Conservation (phyloP, 2,888 invertebrate species). For the Agonum fuliginosum region DNA sequence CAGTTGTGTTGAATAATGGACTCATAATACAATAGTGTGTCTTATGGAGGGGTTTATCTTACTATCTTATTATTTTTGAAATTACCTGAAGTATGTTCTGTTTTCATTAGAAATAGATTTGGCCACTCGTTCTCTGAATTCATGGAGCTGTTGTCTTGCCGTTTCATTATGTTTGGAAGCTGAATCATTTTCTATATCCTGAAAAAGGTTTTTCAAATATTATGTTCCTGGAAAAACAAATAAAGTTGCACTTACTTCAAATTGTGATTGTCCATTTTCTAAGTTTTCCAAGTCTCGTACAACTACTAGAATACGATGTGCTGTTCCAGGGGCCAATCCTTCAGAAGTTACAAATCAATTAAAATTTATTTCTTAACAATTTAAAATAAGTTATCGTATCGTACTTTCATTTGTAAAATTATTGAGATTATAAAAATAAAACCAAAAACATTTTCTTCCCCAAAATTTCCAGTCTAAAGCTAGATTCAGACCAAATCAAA, state of each 20-base stretch:
- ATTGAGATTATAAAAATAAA: too few relatives aligned
- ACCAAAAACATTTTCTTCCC: too few relatives aligned
- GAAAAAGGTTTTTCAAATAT: background rate
- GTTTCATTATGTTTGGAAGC: slow-evolving; percentile 48
- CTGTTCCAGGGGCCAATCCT: slow-evolving; percentile 69
- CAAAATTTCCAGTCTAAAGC: too few relatives aligned
- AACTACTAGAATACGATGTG: slow-evolving; percentile 69
- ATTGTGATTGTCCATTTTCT: slow-evolving; percentile 64
- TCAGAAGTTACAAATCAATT: background rate
- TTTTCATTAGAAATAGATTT: slow-evolving; percentile 66
- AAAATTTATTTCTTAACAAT: too few relatives aligned
- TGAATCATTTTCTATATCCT: slow-evolving; percentile 58
- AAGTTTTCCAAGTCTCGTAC: slow-evolving; percentile 68
- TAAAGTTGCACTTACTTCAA: slow-evolving; percentile 63
- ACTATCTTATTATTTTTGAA: too few relatives aligned
- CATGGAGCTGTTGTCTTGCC: slow-evolving; percentile 59
- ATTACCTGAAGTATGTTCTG: slow-evolving; percentile 66
- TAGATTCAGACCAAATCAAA: too few relatives aligned
- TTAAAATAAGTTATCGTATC: too few relatives aligned
- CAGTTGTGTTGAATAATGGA: too few relatives aligned
- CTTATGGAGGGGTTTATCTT: too few relatives aligned
- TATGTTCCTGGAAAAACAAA: background rate
- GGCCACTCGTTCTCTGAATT: slow-evolving; percentile 64
- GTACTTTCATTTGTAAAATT: too few relatives aligned
- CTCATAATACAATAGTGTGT: too few relatives aligned